Conservation (phyloP, 2,797 vertebrate genomes). For the Scarus forsteni region DNA sequence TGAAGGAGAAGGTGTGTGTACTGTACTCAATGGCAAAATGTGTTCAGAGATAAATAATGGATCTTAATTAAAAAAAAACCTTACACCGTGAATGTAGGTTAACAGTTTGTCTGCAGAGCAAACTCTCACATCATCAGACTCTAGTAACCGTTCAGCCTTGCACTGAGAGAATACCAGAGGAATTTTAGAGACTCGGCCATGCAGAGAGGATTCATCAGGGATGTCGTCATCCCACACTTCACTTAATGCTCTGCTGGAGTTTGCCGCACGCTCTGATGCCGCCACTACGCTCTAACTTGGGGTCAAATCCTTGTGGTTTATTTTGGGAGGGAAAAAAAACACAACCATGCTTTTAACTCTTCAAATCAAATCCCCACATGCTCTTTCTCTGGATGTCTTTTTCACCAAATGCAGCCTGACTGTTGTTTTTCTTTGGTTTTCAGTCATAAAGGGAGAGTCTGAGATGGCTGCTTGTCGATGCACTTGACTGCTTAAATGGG, state of each 20-base stretch:
- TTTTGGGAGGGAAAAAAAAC: neutral
- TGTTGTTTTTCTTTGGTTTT: neutral
- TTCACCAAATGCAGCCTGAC: neutral
- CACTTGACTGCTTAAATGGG: slow-evolving; percentile 32
- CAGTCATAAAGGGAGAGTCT: neutral
- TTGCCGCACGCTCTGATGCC: neutral
- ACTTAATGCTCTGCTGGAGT: slow-evolving; percentile 33
- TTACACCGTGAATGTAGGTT: slow-evolving; percentile 7
- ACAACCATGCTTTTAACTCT: neutral
- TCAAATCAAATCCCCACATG: neutral
- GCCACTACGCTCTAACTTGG: slow-evolving; percentile 6
- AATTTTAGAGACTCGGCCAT: slow-evolving; percentile 21
- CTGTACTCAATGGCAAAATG: too few species aligned
- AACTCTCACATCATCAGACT: slow-evolving; percentile 22
- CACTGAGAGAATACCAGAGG: slow-evolving; percentile 2
- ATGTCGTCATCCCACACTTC: slow-evolving; percentile 23
- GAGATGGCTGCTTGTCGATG: neutral
- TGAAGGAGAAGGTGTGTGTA: too few species aligned
- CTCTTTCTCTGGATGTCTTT: neutral
- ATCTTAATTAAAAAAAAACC: too few species aligned
- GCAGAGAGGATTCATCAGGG: slow-evolving; percentile 18
- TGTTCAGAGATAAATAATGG: too few species aligned
- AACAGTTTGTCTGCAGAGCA: neutral
- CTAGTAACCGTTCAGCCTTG: slow-evolving; percentile 14
- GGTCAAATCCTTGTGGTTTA: slow-evolving; percentile 1